A percentile compares a stretch with the other conserved stretches of the same genome.
phyloP scores from a whole-genome alignment of 2,113 vertebrate species.

The Chloropsis cyanopogon region DNA sequence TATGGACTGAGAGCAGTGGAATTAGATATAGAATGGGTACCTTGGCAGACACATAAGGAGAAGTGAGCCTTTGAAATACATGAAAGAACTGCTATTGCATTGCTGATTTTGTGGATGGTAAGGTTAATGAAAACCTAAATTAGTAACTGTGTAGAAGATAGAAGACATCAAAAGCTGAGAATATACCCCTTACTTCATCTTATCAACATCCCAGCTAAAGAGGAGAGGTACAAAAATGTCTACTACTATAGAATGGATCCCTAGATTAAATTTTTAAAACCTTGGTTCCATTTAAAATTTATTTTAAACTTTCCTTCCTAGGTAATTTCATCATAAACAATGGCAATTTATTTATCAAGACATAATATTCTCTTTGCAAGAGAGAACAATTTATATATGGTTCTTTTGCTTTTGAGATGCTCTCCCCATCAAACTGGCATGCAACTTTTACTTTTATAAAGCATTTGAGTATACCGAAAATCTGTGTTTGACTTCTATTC shows the following conservation, averaged over 20 bases:
- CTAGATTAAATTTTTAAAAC: not conserved
- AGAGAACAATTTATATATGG: not conserved
- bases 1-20: not conserved
- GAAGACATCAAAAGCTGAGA: not conserved
- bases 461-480: not conserved
- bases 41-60: not conserved
- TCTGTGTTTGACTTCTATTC: not conserved
- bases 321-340: not conserved
- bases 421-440: not conserved
- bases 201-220: not conserved
- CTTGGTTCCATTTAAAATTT: not conserved
- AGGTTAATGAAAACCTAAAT: not conserved
- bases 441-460: not conserved
- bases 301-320: not conserved
- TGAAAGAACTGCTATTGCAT: not conserved
- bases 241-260: not conserved
- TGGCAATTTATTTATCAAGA: not conserved
- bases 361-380: not conserved
- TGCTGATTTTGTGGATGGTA: not conserved
- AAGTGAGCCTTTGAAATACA: not conserved
- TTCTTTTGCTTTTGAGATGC: not conserved
- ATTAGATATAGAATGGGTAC: not conserved
- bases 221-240: not conserved
- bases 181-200: not conserved
- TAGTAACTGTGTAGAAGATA: not conserved